These are phyloP conservation scores for Notocelia uddmanniana DNA, from an alignment of 2,888 invertebrate genomes.

Conservation along the genomic window DNA sequence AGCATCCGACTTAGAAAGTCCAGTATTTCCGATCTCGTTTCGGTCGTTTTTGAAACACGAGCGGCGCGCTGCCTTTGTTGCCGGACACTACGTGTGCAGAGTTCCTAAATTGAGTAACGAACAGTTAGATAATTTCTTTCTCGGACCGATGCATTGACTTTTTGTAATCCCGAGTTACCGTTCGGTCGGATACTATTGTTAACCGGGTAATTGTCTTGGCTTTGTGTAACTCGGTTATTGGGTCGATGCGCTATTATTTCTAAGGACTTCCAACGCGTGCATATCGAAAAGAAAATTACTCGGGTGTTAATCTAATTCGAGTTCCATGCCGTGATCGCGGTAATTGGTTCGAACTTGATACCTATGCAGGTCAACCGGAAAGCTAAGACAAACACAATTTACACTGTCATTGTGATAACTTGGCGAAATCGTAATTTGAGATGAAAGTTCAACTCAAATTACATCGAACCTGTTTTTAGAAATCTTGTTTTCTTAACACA, in stretches of 20 bases:
- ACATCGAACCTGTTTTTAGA: constrained; percentile 31
- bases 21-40: constrained; percentile 58
- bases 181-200: constrained; percentile 57
- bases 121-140: constrained; percentile 75
- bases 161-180: constrained; percentile 69
- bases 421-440: constrained; percentile 41
- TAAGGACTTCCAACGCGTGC: constrained; percentile 41
- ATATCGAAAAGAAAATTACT: constrained; percentile 36
- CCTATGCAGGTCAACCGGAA: constrained; percentile 35
- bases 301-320: constrained; percentile 35
- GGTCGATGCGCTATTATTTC: constrained; percentile 55
- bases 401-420: constrained; percentile 37
- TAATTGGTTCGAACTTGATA: constrained; percentile 25
- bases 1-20: constrained; percentile 59
- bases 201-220: constrained; percentile 63
- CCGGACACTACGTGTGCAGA: constrained; percentile 61
- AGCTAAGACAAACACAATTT: constrained; percentile 41
- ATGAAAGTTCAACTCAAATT: constrained; percentile 40
- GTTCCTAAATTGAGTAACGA: constrained; percentile 66
- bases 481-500: constrained; percentile 21
- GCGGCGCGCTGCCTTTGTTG: constrained; percentile 56
- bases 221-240: constrained; percentile 65
- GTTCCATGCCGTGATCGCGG: constrained; percentile 22
- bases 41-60: constrained; percentile 58
- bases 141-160: constrained; percentile 65